Evolutionary conservation across 2,888 invertebrate genomes (phyloP).

Genomic region (Callyntrura sp.): DNA sequence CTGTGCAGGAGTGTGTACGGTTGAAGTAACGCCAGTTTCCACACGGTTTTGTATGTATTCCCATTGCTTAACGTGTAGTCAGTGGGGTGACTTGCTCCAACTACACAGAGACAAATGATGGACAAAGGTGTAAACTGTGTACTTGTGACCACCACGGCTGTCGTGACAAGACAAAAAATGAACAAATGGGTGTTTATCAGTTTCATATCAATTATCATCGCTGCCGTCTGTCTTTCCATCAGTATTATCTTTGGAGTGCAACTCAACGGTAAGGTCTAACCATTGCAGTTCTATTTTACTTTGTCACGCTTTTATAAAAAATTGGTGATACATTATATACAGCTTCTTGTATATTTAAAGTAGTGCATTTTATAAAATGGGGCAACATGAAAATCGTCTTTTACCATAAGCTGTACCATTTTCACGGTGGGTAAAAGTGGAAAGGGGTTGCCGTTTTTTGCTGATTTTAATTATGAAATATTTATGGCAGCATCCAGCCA

Average conservation of each 20-base stretch:
- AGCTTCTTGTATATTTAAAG: too few relatives aligned
- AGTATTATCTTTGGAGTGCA: constrained; percentile 78
- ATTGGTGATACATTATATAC: too few relatives aligned
- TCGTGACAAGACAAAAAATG: constrained; percentile 76
- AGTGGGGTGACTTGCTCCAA: constrained; percentile 65
- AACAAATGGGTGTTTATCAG: constrained; percentile 80
- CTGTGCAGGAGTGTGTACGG: not conserved
- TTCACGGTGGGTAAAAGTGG: not conserved
- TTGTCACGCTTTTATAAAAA: too few relatives aligned
- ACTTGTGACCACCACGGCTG: constrained; percentile 80
- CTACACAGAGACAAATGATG: constrained; percentile 78
- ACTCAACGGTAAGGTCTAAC: constrained; percentile 77
- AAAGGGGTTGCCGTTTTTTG: constrained; percentile 11
- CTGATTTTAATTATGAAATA: constrained; percentile 38
- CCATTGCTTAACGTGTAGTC: constrained; percentile 38
- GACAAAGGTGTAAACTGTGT: constrained; percentile 83
- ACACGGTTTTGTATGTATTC: constrained; percentile 4
- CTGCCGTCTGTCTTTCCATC: constrained; percentile 79
- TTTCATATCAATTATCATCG: constrained; percentile 74
- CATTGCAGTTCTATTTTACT: constrained; percentile 16
- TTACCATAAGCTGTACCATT: not conserved
- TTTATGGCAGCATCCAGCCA: constrained; percentile 36
- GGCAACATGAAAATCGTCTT: constrained; percentile 25
- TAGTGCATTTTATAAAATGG: constrained; percentile 9
- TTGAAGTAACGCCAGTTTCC: not conserved